These are phyloP conservation scores for Hirtodrosophila histrioides DNA, from an alignment of 2,888 invertebrate species.

Conservation along the genomic window DNA sequence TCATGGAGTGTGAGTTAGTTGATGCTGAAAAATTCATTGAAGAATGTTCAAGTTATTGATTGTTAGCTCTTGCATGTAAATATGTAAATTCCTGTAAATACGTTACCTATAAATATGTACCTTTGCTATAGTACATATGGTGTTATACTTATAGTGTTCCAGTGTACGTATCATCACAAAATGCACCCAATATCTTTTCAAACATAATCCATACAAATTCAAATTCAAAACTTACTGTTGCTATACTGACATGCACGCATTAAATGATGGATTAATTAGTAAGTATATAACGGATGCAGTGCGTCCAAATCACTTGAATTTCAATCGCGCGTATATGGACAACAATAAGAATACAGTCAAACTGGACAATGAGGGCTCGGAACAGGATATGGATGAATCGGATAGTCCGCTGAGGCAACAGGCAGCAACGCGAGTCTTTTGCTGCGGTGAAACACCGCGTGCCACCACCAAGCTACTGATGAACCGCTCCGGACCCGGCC, in stretches of 20 bases:
- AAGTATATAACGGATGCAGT: conserved; percentile 82
- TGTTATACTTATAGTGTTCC: conserved; percentile 43
- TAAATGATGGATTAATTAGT: conserved; percentile 67
- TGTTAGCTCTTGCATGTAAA: conserved; percentile 46
- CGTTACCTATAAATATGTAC: conserved; percentile 18
- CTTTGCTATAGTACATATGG: conserved; percentile 7
- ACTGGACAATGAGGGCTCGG: conserved; percentile 62
- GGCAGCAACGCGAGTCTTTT: conserved; percentile 81
- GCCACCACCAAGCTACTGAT: conserved; percentile 55
- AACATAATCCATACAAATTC: conserved; percentile 13
- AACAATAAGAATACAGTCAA: conserved; percentile 59
- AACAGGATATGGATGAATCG: conserved; percentile 83
- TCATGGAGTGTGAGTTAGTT: conserved; percentile 81
- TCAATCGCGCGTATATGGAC: conserved; percentile 85
- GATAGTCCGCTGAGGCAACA: conserved; percentile 82
- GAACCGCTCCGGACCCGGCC: conserved; percentile 86
- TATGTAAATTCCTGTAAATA: conserved; percentile 26
- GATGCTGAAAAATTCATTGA: conserved; percentile 6
- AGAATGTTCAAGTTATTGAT: conserved; percentile 19
- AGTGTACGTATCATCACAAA: conserved; percentile 75
- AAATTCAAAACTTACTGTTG: conserved; percentile 32
- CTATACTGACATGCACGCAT: conserved; percentile 61
- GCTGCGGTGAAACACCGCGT: conserved; percentile 79
- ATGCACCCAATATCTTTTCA: conserved; percentile 33
- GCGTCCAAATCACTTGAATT: conserved; percentile 66